Conservation (phyloP, 2,113 vertebrate species). For the Etia nguti region DNA sequence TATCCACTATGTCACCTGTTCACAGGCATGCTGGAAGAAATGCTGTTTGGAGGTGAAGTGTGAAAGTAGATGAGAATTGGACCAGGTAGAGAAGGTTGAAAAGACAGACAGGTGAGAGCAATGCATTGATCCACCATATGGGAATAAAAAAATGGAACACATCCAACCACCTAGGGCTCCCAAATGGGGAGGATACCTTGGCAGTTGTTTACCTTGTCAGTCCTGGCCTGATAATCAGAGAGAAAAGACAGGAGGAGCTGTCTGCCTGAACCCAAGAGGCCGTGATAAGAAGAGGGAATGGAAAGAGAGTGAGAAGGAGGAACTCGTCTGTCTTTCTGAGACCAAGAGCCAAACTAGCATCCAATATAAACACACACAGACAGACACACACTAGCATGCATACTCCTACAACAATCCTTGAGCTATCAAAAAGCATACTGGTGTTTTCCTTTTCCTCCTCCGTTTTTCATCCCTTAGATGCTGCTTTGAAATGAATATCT, state of each 20-base stretch:
- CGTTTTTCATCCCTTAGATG: slow-evolving; percentile 11
- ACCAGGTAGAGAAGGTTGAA: neutral
- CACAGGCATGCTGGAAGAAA: neutral
- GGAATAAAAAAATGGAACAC: slow-evolving; percentile 47
- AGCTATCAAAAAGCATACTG: slow-evolving; percentile 15
- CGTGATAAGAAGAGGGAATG: slow-evolving; percentile 31
- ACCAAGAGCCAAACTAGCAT: slow-evolving; percentile 21
- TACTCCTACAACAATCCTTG: neutral
- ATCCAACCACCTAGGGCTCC: slow-evolving; percentile 45
- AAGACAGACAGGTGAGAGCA: slow-evolving; percentile 26
- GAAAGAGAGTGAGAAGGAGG: slow-evolving; percentile 10
- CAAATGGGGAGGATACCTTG: slow-evolving; percentile 33
- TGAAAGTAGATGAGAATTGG: neutral
- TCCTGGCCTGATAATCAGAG: slow-evolving; percentile 52
- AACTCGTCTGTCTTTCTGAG: slow-evolving; percentile 13
- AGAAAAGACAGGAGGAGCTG: slow-evolving; percentile 55
- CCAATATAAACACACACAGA: slow-evolving; percentile 4
- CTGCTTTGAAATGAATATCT: slow-evolving; percentile 42
- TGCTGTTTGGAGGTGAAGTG: neutral
- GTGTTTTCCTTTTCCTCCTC: slow-evolving; percentile 1
- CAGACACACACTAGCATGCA: neutral
- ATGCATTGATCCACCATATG: slow-evolving; percentile 36
- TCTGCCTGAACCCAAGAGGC: slow-evolving; percentile 46
- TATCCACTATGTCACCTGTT: slow-evolving; percentile 14
- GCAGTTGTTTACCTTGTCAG: slow-evolving; percentile 69